phyloP scores from a whole-genome alignment of 2,888 invertebrate species.

The Megamerina dolium region DNA sequence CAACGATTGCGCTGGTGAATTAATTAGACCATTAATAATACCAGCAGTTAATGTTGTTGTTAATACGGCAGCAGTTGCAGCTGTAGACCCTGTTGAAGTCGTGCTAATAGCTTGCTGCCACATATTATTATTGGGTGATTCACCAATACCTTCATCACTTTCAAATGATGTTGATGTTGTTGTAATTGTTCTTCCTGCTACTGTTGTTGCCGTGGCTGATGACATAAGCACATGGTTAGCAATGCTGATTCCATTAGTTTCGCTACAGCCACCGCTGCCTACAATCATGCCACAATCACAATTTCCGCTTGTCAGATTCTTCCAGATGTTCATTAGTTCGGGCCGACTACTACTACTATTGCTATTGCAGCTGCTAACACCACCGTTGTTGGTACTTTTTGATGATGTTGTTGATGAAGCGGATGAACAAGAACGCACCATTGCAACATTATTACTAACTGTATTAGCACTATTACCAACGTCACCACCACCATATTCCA shows the following conservation, averaged over 20 bases:
- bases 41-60: slow-evolving; percentile 15
- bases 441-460: neutral
- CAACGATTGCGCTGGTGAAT: slow-evolving; percentile 50
- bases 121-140: slow-evolving; percentile 80
- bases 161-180: slow-evolving; percentile 63
- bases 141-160: slow-evolving; percentile 78
- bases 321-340: slow-evolving; percentile 78
- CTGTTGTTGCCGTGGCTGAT: too few species aligned
- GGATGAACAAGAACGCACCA: slow-evolving; percentile 57
- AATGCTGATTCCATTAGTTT: too few species aligned
- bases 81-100: slow-evolving; percentile 57
- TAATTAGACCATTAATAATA: slow-evolving; percentile 55
- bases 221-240: too few species aligned
- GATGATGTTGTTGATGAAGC: slow-evolving; percentile 59
- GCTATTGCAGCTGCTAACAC: slow-evolving; percentile 14
- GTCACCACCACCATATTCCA: too few species aligned
- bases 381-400: slow-evolving; percentile 50
- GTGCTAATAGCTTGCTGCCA: too few species aligned
- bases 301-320: too few species aligned
- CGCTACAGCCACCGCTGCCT: too few species aligned
- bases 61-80: neutral
- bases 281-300: too few species aligned
- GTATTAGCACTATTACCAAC: too few species aligned
- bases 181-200: too few species aligned
- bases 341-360: slow-evolving; percentile 51